Base-by-base conservation (phyloP, 2,797 vertebrate genomes). In the Poeciliopsis infans region DNA sequence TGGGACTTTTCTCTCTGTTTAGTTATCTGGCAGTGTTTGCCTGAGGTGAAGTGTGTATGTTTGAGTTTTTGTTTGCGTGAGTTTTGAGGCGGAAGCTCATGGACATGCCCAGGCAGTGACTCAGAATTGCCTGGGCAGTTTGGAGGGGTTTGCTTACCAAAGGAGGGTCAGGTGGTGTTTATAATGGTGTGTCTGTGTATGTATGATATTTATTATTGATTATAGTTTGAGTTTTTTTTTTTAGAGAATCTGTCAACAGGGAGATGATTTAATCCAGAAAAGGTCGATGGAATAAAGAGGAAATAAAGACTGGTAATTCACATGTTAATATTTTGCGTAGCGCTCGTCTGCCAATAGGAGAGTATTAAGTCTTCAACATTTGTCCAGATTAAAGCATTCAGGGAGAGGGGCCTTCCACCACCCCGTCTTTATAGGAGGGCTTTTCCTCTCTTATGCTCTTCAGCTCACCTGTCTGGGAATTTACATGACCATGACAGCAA, bases 71-170 rank as follows among this genome's bases (percentile, higher is more conserved):
- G 79, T 74, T 36, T 77, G 74, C 72, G 74, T 73, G 77, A 83
- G 59, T 41, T 72, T 74, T 84, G 89, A 23, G 59, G 83, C 80
- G 86, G 77, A 86, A 86, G 70, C 83, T 75, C 0, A 5, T 53
- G 82, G 88, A 88, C 89, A 78, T 93, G 90, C 84, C 92, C 90
- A 49, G 82, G 82, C 84, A 68, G 74, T 94, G 95, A 95, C 85
- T 95, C 92, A 94, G 81, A 23, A 57, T 82, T 77, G 88, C 86
- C 51, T 53, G 51, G 76, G 75, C 47, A 53, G 76, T 84, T 69
- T 75, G 79, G 81, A 86, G 81, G 84, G 79, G 81, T 85, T 73
- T 83, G 89, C 83, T 88, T 90, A 64, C 79, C 76, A 82, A 91
- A 85, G 87, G 91, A 91, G 74, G 43, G 59, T 70, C 85, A 76